These are phyloP conservation scores for Larimichthys crocea DNA, from an alignment of 2,113 vertebrate species.

Conservation along the genomic window DNA sequence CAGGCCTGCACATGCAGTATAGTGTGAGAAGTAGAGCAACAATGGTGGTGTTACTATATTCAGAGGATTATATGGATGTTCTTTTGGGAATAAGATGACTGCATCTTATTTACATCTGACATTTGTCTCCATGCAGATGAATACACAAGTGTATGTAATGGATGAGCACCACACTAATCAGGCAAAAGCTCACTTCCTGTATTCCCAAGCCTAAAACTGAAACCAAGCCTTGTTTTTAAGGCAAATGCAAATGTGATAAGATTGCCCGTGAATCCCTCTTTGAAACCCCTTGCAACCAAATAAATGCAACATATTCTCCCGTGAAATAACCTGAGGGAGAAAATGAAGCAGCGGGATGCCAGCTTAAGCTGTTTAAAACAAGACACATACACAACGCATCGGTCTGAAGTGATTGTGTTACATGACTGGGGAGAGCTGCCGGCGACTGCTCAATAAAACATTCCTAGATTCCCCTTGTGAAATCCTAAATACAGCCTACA, in stretches of 20 bases:
- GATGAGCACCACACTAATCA: constrained; percentile 17
- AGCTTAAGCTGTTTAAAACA: constrained; percentile 63
- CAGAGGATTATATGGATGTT: constrained; percentile 1
- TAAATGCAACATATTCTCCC: constrained; percentile 44
- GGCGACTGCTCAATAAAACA: constrained; percentile 62
- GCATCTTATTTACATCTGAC: constrained; percentile 26
- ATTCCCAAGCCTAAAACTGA: constrained; percentile 11
- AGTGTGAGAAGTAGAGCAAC: constrained; percentile 30
- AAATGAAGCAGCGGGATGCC: constrained; percentile 46
- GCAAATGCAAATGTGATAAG: constrained; percentile 24
- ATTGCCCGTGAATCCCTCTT: constrained; percentile 27
- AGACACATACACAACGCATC: constrained; percentile 51
- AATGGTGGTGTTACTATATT: background rate
- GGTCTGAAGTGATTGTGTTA: constrained; percentile 53
- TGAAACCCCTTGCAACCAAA: constrained; percentile 45
- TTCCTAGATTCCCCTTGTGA: constrained; percentile 54
- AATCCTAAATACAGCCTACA: constrained; percentile 50
- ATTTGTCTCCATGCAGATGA: constrained; percentile 21
- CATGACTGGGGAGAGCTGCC: constrained; percentile 47
- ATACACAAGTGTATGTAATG: constrained; percentile 32
- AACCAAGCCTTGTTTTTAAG: constrained; percentile 14
- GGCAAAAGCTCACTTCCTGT: background rate
- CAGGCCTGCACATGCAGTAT: background rate
- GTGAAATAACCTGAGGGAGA: constrained; percentile 59
- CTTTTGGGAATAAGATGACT: constrained; percentile 1